phyloP scores from a whole-genome alignment of 2,888 invertebrate genomes.

The Actias luna region DNA sequence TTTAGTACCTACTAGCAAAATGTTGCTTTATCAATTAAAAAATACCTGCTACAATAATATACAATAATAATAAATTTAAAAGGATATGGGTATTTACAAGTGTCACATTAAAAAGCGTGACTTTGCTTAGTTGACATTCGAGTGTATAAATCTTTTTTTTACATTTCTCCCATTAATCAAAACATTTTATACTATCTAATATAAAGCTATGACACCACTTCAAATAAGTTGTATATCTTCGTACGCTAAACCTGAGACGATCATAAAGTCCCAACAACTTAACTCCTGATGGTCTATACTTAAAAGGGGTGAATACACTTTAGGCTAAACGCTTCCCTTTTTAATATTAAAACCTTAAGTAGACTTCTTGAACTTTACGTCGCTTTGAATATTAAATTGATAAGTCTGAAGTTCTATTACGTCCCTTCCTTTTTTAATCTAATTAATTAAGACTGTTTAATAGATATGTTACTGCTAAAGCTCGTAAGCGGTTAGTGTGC shows the following conservation, averaged over 20 bases:
- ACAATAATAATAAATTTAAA: too few species aligned
- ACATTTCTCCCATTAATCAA: too few species aligned
- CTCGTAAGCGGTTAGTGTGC: too few species aligned
- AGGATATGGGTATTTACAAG: too few species aligned
- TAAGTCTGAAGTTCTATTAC: background rate
- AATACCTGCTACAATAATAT: too few species aligned
- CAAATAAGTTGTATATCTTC: background rate
- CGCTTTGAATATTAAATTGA: conserved; percentile 10
- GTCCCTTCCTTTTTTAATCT: background rate
- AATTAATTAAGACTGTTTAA: background rate
- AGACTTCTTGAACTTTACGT: conserved; percentile 47
- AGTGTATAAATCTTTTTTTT: too few species aligned
- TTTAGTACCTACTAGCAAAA: too few species aligned
- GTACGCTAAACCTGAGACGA: conserved; percentile 14
- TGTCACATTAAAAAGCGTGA: too few species aligned
- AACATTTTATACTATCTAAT: too few species aligned
- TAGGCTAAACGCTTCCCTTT: conserved; percentile 57
- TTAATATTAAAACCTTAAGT: conserved; percentile 58
- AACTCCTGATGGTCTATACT: conserved; percentile 69
- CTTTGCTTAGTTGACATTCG: too few species aligned
- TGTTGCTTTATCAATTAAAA: too few species aligned
- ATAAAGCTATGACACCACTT: background rate
- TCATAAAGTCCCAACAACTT: conserved; percentile 45
- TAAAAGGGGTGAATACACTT: conserved; percentile 79
- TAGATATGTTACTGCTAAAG: background rate